Conservation (phyloP, 2,113 vertebrate genomes). For the Agapornis roseicollis region DNA sequence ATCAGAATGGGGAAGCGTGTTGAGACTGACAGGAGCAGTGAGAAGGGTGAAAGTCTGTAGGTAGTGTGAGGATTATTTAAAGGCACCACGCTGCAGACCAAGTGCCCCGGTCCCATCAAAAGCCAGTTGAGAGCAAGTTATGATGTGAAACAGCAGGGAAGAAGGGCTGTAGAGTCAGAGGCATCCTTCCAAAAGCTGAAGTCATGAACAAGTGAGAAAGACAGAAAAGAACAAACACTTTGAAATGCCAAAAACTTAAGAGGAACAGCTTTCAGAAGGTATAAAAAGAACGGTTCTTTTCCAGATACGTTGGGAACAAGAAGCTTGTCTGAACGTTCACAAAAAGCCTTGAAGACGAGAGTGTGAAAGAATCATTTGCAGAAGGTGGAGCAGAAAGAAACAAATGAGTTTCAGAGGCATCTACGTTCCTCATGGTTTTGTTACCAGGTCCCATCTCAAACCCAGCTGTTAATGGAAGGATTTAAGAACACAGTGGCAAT, state of each 20-base stretch:
- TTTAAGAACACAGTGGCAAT: not conserved
- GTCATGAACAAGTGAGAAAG: slow-evolving; percentile 32
- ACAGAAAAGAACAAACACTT: slow-evolving; percentile 29
- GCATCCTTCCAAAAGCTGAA: slow-evolving; percentile 50
- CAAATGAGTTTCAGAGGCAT: not conserved
- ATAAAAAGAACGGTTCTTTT: not conserved
- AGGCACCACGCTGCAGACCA: not conserved
- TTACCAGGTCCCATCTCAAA: not conserved
- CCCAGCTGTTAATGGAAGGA: not conserved
- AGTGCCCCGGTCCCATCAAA: not conserved
- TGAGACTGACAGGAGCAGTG: not conserved
- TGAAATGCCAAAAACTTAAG: not conserved
- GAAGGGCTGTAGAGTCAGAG: not conserved
- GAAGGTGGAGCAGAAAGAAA: not conserved
- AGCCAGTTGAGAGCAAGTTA: not conserved
- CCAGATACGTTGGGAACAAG: not conserved
- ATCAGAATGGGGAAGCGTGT: not conserved
- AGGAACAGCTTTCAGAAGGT: slow-evolving; percentile 9
- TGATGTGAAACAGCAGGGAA: not conserved
- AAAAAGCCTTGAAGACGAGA: not conserved
- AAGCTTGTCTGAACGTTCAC: not conserved
- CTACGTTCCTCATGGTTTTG: not conserved
- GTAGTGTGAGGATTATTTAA: not conserved
- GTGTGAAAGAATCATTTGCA: not conserved
- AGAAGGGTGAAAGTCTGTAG: not conserved